Percentiles rank a stretch among this genome's conserved stretches.
phyloP scores from a whole-genome alignment of 2,113 vertebrate genomes.

The Donacobius atricapilla region DNA sequence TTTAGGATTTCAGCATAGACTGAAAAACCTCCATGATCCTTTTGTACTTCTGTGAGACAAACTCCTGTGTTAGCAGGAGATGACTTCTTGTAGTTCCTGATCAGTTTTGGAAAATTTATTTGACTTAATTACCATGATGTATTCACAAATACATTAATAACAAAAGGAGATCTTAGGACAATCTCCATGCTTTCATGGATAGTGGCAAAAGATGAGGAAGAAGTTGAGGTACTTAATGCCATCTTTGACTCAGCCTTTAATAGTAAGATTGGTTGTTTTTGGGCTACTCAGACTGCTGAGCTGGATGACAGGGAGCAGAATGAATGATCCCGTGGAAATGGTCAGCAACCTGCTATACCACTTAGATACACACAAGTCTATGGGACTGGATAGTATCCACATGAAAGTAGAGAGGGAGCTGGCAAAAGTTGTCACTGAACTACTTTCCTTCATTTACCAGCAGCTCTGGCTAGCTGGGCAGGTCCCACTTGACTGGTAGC shows the following conservation, averaged over 20 bases:
- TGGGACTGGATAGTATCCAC: not conserved
- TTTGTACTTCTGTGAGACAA: not conserved
- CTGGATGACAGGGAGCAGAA: not conserved
- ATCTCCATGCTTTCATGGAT: not conserved
- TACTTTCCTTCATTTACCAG: not conserved
- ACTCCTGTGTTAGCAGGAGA: not conserved
- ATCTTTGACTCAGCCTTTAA: not conserved
- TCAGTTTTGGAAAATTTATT: not conserved
- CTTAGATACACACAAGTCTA: rapidly evolving
- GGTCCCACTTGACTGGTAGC: too few species aligned
- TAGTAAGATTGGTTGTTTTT: not conserved
- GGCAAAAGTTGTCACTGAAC: not conserved
- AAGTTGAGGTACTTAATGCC: not conserved
- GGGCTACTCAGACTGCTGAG: not conserved
- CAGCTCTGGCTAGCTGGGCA: not conserved
- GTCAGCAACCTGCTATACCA: not conserved
- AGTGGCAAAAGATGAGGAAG: not conserved
- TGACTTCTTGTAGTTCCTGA: not conserved
- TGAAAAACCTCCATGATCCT: not conserved
- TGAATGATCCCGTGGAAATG: not conserved
- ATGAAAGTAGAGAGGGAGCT: not conserved
- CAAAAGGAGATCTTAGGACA: not conserved
- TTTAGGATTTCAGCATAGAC: not conserved
- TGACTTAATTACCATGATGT: not conserved
- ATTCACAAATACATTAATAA: not conserved